These are phyloP conservation scores for Timema podura DNA, from an alignment of 2,888 invertebrate genomes.

Conservation along the genomic window DNA sequence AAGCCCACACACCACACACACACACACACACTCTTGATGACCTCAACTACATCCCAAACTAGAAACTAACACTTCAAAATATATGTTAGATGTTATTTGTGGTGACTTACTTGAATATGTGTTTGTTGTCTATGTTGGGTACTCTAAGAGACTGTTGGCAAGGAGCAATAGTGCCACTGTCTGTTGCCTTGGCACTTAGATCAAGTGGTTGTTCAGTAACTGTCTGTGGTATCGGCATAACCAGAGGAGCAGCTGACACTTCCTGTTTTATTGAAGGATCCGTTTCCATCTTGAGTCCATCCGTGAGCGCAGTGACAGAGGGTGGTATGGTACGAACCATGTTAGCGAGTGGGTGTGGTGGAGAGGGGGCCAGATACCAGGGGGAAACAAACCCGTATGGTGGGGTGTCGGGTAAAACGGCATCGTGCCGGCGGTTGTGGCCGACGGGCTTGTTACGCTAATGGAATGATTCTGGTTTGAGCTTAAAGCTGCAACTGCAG, in stretches of 20 bases:
- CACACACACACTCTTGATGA: no score
- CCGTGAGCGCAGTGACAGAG: neutral
- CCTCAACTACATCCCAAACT: no score
- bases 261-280: conserved; percentile 17
- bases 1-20: no score
- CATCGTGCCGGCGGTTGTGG: conserved; percentile 29
- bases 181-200: conserved; percentile 66
- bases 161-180: conserved; percentile 14
- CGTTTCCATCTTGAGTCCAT: conserved; percentile 16
- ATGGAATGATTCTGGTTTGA: conserved; percentile 15
- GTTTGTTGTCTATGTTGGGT: conserved; percentile 51
- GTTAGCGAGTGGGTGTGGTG: conserved; percentile 44
- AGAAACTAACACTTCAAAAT: no score
- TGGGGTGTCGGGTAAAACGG: conserved; percentile 41
- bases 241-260: conserved; percentile 42
- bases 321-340: conserved; percentile 11
- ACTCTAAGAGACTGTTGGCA: conserved; percentile 37
- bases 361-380: conserved; percentile 45
- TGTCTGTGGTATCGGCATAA: conserved; percentile 45
- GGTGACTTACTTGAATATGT: conserved; percentile 66
- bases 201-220: conserved; percentile 72
- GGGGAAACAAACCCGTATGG: conserved; percentile 38
- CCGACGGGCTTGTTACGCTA: conserved; percentile 9
- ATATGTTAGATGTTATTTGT: no score
- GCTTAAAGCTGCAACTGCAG: conserved; percentile 60